phyloP scores from a whole-genome alignment of 2,797 vertebrate genomes.

The Lithobates pipiens region DNA sequence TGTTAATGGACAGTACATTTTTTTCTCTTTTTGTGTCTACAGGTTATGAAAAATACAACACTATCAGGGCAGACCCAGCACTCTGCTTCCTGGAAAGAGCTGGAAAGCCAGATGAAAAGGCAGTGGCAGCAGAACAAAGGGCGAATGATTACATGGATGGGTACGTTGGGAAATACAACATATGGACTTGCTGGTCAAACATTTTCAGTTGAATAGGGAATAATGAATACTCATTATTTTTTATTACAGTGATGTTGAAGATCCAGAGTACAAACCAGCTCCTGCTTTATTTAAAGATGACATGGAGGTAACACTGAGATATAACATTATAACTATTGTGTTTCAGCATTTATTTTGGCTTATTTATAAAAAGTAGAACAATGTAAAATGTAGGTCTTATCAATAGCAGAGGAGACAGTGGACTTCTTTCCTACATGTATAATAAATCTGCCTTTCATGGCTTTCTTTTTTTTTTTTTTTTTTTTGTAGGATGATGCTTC shows the following conservation, averaged over 20 bases:
- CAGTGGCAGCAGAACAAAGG: conserved; percentile 96
- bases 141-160: conserved; percentile 96
- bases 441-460: neutral
- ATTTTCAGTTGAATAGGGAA: neutral
- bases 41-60: conserved; percentile 99
- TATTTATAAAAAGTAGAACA: neutral
- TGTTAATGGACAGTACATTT: too few relatives aligned
- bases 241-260: conserved; percentile 90
- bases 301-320: conserved; percentile 84
- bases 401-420: neutral
- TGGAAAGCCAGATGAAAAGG: conserved; percentile 96
- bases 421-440: conserved; percentile 5
- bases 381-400: too few relatives aligned
- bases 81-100: conserved; percentile 95
- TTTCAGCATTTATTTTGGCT: neutral
- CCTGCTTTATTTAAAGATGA: conserved; percentile 97
- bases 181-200: neutral
- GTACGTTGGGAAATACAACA: conserved; percentile 71
- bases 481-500: conserved; percentile 90
- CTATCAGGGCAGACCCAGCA: conserved; percentile 91
- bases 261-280: conserved; percentile 97
- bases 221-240: conserved; percentile 55
- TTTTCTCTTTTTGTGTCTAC: neutral
- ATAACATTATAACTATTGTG: too few relatives aligned
- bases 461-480: conserved; percentile 28